Conservation (phyloP, 2,888 invertebrate genomes). For the Leptura quadrifasciata region DNA sequence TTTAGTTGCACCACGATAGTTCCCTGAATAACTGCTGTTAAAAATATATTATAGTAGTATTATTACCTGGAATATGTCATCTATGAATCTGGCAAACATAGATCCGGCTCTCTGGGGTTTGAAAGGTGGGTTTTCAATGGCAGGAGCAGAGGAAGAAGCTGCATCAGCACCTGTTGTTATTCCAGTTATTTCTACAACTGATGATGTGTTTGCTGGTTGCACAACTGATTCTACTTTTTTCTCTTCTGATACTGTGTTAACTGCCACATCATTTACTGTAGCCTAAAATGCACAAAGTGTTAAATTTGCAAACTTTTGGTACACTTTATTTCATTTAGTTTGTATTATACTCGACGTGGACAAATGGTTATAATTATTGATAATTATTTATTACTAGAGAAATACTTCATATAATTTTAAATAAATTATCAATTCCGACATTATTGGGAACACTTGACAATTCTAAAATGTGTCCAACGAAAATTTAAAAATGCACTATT, state of each 20-base stretch:
- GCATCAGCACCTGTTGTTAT: conserved; percentile 64
- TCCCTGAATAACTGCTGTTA: too few species aligned
- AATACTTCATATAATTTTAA: too few species aligned
- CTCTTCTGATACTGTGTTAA: conserved; percentile 64
- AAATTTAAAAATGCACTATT: too few species aligned
- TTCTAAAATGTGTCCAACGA: too few species aligned
- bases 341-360: background rate
- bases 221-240: conserved; percentile 52
- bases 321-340: too few species aligned
- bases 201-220: conserved; percentile 44
- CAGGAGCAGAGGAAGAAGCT: conserved; percentile 50
- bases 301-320: background rate
- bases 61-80: conserved; percentile 70
- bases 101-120: conserved; percentile 67
- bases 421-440: too few species aligned
- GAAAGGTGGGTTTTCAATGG: conserved; percentile 59
- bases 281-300: conserved; percentile 57
- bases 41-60: too few species aligned
- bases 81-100: conserved; percentile 69
- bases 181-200: conserved; percentile 65
- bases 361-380: background rate
- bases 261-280: conserved; percentile 65
- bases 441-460: too few species aligned
- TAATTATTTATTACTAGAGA: background rate
- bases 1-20: too few species aligned